Conservation (phyloP, 2,113 vertebrate genomes). For the Zosterops borbonicus region DNA sequence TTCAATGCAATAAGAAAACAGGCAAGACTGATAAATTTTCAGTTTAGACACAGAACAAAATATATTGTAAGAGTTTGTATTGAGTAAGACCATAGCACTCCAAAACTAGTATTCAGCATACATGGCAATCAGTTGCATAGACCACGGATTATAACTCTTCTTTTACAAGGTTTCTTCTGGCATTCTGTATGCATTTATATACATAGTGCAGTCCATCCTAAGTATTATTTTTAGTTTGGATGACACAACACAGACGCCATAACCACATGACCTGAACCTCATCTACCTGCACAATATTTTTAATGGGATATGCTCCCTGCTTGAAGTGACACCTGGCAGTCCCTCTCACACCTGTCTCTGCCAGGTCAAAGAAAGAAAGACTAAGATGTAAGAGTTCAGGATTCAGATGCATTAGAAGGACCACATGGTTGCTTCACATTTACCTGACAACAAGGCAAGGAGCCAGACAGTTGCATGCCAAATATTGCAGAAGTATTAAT, state of each 20-base stretch:
- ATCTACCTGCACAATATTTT: background rate
- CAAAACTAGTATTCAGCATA: background rate
- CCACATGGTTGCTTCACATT: background rate
- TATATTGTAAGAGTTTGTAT: background rate
- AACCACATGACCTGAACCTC: background rate
- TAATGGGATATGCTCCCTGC: background rate
- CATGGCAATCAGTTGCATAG: background rate
- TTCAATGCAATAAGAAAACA: background rate
- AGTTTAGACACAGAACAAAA: background rate
- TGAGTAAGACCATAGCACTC: background rate
- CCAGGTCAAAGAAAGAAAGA: background rate
- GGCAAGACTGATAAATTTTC: background rate
- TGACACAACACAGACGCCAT: background rate
- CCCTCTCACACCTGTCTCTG: background rate
- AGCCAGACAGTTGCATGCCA: background rate
- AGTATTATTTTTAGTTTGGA: background rate
- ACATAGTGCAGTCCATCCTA: background rate
- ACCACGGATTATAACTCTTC: background rate
- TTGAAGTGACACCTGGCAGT: background rate
- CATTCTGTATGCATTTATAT: background rate
- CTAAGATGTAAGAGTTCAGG: background rate
- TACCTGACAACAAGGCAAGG: background rate
- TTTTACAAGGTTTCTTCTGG: background rate
- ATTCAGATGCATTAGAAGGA: background rate
- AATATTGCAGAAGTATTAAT: slow-evolving; percentile 1